Evolutionary conservation across 2,797 vertebrate genomes (phyloP).

Genomic region (Xenops minutus): DNA sequence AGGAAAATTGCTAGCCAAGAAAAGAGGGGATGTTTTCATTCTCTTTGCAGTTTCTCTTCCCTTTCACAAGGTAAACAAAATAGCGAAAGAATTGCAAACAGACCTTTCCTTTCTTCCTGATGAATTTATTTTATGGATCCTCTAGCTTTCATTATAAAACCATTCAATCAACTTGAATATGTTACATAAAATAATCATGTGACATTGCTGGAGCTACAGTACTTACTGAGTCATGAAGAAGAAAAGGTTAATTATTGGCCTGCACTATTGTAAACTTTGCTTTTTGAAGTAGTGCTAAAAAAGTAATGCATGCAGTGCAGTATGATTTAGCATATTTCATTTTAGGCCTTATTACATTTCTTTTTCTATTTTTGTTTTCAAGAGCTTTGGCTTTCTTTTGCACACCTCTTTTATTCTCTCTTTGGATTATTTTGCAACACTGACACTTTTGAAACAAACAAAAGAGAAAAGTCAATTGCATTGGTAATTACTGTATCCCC

Average conservation of each 20-base stretch:
- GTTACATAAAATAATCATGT: neutral
- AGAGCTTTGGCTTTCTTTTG: neutral
- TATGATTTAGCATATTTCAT: neutral
- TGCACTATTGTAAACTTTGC: neutral
- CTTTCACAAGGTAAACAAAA: neutral
- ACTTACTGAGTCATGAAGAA: neutral
- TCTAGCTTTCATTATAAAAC: neutral
- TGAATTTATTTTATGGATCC: neutral
- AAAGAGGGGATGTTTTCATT: neutral
- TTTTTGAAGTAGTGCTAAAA: neutral
- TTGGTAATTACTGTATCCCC: neutral
- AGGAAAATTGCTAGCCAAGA: neutral
- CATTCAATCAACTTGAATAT: neutral
- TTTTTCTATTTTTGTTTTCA: neutral
- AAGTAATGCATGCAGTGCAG: neutral
- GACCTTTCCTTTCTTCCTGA: neutral
- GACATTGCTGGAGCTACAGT: neutral
- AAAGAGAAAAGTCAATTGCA: neutral
- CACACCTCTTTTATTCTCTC: neutral
- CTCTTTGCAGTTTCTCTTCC: neutral
- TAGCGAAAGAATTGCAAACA: neutral
- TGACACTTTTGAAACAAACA: neutral
- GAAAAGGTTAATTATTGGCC: neutral
- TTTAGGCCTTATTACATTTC: neutral
- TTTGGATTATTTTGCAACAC: neutral